phyloP scores from a whole-genome alignment of 2,888 invertebrate species.

The Noctua janthe region DNA sequence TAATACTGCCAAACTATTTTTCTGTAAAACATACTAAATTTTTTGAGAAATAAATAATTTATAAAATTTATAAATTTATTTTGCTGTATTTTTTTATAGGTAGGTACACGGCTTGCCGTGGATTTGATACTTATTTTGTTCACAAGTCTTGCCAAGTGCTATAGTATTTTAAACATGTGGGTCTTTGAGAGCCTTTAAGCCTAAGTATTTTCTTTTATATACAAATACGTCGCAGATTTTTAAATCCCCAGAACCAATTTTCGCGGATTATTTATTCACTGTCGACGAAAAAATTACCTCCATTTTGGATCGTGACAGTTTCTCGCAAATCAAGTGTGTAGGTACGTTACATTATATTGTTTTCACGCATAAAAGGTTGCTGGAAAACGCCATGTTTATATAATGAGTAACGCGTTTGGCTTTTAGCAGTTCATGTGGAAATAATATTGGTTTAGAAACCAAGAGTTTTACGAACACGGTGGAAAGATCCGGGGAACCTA shows the following conservation, averaged over 20 bases:
- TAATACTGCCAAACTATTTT: too few species aligned
- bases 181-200: neutral
- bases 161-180: neutral
- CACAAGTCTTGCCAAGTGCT: neutral
- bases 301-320: conserved; percentile 22
- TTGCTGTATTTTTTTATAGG: neutral
- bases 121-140: neutral
- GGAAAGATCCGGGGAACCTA: conserved; percentile 8
- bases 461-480: conserved; percentile 24
- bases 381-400: conserved; percentile 49
- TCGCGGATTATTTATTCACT: conserved; percentile 32
- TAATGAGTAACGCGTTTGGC: conserved; percentile 48
- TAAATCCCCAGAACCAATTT: conserved; percentile 40
- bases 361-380: conserved; percentile 47
- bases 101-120: neutral
- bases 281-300: conserved; percentile 4
- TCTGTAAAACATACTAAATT: too few species aligned
- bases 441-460: conserved; percentile 30
- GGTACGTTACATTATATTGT: conserved; percentile 34
- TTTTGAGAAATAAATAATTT: too few species aligned
- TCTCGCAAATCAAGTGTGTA: conserved; percentile 25
- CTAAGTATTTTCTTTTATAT: neutral
- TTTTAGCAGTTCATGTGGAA: conserved; percentile 46
- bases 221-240: conserved; percentile 22
- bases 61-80: neutral